phyloP scores from a whole-genome alignment of 2,113 vertebrate species.

The Epinephelus lanceolatus region DNA sequence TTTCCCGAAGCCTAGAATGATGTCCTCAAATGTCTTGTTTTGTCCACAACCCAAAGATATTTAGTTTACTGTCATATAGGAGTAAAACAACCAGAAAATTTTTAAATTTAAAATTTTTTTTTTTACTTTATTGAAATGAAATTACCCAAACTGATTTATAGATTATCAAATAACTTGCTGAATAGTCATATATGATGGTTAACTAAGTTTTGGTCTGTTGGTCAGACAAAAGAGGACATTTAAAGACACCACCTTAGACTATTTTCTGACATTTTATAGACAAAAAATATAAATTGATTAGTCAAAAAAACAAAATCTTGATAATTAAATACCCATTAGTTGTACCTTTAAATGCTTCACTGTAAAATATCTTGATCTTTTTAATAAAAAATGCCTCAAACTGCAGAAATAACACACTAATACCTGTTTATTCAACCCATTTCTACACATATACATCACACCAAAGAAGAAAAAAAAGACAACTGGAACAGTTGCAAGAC shows the following conservation, averaged over 20 bases:
- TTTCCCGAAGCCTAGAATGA: no score
- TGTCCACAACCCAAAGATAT: no score
- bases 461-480: constrained; percentile 48
- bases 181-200: neutral
- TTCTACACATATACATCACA: constrained; percentile 45
- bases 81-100: no score
- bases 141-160: no score
- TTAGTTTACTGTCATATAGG: no score
- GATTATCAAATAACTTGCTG: no score
- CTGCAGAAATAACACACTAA: constrained; percentile 32
- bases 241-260: neutral
- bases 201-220: neutral
- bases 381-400: neutral
- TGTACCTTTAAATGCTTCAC: neutral
- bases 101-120: no score
- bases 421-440: constrained; percentile 47
- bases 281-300: neutral
- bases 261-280: neutral
- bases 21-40: no score
- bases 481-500: constrained; percentile 63
- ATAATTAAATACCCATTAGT: neutral
- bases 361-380: constrained; percentile 9
- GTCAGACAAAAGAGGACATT: neutral
- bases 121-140: no score
- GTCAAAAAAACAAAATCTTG: no score